Conservation (phyloP, 2,797 vertebrate species). For the Eptatretus atami region DNA sequence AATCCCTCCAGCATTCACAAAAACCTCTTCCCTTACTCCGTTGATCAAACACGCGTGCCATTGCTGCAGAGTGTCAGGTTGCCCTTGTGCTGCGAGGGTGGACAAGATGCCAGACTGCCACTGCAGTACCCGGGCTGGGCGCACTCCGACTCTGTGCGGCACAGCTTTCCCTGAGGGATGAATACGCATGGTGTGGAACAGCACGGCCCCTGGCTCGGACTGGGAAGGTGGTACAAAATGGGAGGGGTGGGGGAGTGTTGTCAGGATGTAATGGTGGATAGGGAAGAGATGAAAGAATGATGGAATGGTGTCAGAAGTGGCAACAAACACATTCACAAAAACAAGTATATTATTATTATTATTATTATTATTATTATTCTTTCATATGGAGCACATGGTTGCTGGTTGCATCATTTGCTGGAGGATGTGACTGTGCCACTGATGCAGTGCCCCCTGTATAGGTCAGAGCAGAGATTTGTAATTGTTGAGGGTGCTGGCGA, state of each 20-base stretch:
- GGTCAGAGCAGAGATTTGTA: too few species aligned
- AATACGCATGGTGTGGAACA: constrained; percentile 31
- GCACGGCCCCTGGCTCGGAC: constrained; percentile 77
- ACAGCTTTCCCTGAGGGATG: constrained; percentile 18
- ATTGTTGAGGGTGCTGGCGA: too few species aligned
- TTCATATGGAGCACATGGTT: too few species aligned
- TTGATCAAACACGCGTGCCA: constrained; percentile 67
- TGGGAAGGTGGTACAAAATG: constrained; percentile 11
- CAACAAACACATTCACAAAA: too few species aligned
- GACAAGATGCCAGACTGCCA: constrained; percentile 31
- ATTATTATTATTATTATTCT: too few species aligned
- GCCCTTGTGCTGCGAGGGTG: constrained; percentile 30
- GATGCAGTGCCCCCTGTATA: too few species aligned
- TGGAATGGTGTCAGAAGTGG: too few species aligned
- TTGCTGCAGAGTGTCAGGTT: constrained; percentile 47
- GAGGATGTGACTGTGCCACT: too few species aligned
- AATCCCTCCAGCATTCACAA: not conserved
- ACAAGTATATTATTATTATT: too few species aligned
- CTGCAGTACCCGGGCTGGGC: constrained; percentile 34
- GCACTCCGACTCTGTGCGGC: constrained; percentile 46
- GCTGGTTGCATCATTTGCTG: too few species aligned
- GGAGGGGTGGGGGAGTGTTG: not conserved
- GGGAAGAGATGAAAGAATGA: too few species aligned
- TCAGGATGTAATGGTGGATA: not conserved
- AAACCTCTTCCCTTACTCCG: constrained; percentile 25